Evolutionary conservation across 1,140 invertebrate species (phyloP).

Genomic region (Panagrolaimus sp.): DNA sequence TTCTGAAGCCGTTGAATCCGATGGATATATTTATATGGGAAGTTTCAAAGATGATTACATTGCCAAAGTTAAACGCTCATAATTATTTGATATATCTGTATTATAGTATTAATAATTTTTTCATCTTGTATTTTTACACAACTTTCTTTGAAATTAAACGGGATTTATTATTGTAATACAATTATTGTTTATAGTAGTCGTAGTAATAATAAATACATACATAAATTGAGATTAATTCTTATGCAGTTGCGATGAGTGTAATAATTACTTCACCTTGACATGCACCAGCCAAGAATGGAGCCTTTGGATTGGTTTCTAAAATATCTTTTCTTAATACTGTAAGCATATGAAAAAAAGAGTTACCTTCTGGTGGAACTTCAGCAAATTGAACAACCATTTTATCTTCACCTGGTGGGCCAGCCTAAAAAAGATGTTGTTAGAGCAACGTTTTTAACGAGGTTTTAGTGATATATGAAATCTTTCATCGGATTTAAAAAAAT

Average conservation of each 20-base stretch:
- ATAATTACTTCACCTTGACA: conserved; percentile 28
- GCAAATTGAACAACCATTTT: conserved; percentile 28
- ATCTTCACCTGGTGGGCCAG: conserved; percentile 14
- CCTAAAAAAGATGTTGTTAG: not conserved
- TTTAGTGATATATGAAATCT: too few species aligned
- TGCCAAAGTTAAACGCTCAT: not conserved
- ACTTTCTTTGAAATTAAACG: not conserved
- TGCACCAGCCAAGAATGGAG: conserved; percentile 26
- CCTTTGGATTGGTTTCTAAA: conserved; percentile 19
- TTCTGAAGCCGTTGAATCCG: not conserved
- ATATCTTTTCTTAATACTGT: too few species aligned
- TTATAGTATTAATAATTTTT: too few species aligned
- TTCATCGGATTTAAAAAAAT: too few species aligned
- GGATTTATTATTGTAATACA: not conserved
- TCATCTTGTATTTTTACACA: not conserved
- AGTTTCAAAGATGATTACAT: conserved; percentile 11
- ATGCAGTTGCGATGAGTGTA: not conserved
- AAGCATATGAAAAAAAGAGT: too few species aligned
- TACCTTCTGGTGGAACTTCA: conserved; percentile 20
- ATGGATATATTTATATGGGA: not conserved
- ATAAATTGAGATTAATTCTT: not conserved
- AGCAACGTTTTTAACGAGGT: too few species aligned
- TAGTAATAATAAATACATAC: not conserved
- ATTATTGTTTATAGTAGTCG: not conserved
- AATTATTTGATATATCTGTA: too few species aligned